Evolutionary conservation across 2,888 invertebrate species (phyloP).

Genomic region (Carterocephalus palaemon): DNA sequence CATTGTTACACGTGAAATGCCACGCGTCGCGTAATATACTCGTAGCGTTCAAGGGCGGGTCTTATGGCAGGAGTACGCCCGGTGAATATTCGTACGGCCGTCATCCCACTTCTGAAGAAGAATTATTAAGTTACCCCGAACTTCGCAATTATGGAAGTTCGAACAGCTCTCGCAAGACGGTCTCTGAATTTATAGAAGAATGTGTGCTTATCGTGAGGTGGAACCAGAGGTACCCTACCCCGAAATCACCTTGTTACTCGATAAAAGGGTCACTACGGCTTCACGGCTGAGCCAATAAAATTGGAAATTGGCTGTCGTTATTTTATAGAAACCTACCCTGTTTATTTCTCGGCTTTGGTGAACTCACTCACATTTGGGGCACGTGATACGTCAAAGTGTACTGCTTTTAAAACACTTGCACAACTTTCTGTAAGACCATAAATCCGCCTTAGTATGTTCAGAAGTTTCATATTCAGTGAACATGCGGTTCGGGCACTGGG

Average conservation of each 20-base stretch:
- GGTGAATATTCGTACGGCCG: constrained; percentile 74
- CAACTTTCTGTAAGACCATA: constrained; percentile 7
- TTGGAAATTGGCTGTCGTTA: constrained; percentile 35
- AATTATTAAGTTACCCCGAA: constrained; percentile 78
- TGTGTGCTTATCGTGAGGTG: constrained; percentile 64
- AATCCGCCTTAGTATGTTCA: constrained; percentile 1
- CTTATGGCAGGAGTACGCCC: constrained; percentile 62
- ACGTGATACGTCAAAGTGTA: constrained; percentile 1
- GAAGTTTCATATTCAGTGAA: constrained; percentile 22
- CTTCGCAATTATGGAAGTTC: constrained; percentile 79
- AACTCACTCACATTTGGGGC: constrained; percentile 10
- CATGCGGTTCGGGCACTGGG: constrained; percentile 18
- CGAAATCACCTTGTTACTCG: constrained; percentile 42
- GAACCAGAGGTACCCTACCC: constrained; percentile 41
- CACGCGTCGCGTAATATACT: constrained; percentile 59
- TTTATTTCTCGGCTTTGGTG: constrained; percentile 11
- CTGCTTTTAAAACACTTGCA: constrained; percentile 1
- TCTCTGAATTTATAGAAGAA: constrained; percentile 77
- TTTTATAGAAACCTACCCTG: constrained; percentile 11
- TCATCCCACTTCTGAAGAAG: constrained; percentile 77
- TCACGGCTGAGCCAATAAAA: constrained; percentile 40
- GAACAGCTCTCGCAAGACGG: constrained; percentile 77
- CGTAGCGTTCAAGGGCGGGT: constrained; percentile 52
- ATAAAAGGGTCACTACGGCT: constrained; percentile 37
- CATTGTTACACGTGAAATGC: constrained; percentile 61